Conservation (phyloP, 1,140 invertebrate species). For the Metopolophium dirhodum region DNA sequence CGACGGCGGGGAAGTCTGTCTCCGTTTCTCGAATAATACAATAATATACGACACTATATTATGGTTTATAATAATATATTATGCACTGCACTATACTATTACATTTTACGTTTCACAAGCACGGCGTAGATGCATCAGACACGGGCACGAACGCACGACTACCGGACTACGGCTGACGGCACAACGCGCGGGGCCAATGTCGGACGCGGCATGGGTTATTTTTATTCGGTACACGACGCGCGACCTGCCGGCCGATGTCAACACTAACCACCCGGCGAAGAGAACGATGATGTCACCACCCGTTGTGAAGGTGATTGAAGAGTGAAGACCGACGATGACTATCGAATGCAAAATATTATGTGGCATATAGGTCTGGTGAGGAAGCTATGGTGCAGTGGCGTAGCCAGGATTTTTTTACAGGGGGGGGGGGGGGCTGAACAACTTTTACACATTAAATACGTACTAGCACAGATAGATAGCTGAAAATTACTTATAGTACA, state of each 20-base stretch:
- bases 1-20: neutral
- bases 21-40: neutral
- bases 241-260: slow-evolving; percentile 8
- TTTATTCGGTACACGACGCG: neutral
- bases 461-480: too few species aligned
- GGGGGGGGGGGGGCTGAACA: too few species aligned
- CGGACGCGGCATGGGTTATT: slow-evolving; percentile 30
- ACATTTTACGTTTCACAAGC: neutral
- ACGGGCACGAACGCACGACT: neutral
- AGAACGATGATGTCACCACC: neutral
- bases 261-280: neutral
- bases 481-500: too few species aligned
- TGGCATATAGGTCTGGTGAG: neutral
- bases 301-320: neutral
- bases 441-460: too few species aligned
- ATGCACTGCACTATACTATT: neutral
- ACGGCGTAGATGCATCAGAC: neutral
- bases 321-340: neutral
- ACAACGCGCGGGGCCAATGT: neutral
- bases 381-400: too few species aligned
- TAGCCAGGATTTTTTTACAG: too few species aligned
- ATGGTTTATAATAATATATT: neutral
- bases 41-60: neutral
- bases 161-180: too few species aligned
- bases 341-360: neutral